Evolutionary conservation across 2,797 vertebrate genomes (phyloP).

Genomic region (Acestrorhynchus altus): DNA sequence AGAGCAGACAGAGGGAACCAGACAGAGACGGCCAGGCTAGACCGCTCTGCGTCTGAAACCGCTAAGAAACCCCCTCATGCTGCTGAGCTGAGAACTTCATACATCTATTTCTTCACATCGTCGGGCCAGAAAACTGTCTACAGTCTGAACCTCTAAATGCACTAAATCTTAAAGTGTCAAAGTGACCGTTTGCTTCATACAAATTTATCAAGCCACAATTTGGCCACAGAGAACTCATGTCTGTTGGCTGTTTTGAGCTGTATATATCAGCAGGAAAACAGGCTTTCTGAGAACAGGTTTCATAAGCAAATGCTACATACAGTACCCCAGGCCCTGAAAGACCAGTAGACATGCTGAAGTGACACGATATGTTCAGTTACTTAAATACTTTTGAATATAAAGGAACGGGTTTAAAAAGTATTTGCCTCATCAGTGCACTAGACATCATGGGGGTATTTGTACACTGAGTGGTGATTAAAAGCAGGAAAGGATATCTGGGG

Average conservation of each 20-base stretch:
- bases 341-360: slow-evolving; percentile 8
- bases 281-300: not conserved
- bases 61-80: not conserved
- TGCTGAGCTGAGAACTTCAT: not conserved
- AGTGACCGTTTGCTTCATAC: not conserved
- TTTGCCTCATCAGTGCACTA: not conserved
- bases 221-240: slow-evolving; percentile 1
- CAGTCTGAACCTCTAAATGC: not conserved
- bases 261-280: not conserved
- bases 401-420: not conserved
- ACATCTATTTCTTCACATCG: not conserved
- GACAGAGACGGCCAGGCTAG: slow-evolving; percentile 2
- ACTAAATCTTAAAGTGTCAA: not conserved
- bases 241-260: not conserved
- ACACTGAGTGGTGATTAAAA: not conserved
- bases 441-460: not conserved
- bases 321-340: not conserved
- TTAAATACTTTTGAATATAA: slow-evolving; percentile 18
- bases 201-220: not conserved
- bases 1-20: not conserved
- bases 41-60: slow-evolving; percentile 2
- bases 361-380: slow-evolving; percentile 13
- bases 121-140: not conserved
- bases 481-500: not conserved
- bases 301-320: slow-evolving; percentile 18